Percentiles rank a stretch among this genome's conserved stretches.
Evolutionary conservation across 2,113 vertebrate species (phyloP).

Genomic region (Potamarius usumacintae): DNA sequence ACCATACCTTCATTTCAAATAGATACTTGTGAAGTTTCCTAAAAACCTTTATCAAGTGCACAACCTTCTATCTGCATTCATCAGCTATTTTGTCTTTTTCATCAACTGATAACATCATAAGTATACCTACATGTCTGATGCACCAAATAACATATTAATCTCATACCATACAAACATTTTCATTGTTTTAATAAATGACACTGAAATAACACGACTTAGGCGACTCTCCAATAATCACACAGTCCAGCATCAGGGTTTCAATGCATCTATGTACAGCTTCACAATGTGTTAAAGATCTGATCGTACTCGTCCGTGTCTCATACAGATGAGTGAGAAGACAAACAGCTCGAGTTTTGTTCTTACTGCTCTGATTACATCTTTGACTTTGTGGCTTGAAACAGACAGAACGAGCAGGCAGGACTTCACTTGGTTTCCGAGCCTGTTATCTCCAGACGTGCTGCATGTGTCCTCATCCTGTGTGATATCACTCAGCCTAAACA

Average conservation of each 20-base stretch:
- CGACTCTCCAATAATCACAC: background rate
- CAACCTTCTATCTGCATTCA: background rate
- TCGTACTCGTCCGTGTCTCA: constrained; percentile 20
- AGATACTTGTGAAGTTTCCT: background rate
- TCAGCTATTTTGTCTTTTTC: background rate
- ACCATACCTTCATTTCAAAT: background rate
- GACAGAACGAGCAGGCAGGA: constrained; percentile 6
- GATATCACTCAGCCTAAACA: background rate
- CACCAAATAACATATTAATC: background rate
- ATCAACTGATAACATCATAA: background rate
- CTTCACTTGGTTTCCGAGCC: constrained; percentile 31
- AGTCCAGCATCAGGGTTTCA: background rate
- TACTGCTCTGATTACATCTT: constrained; percentile 41
- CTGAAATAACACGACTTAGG: background rate
- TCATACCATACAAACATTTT: background rate
- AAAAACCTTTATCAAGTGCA: background rate
- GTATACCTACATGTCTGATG: background rate
- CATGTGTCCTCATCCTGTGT: background rate
- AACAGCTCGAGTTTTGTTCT: constrained; percentile 1
- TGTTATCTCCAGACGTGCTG: constrained; percentile 27
- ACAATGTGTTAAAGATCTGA: constrained; percentile 14
- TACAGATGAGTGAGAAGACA: constrained; percentile 36
- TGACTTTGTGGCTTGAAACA: constrained; percentile 37
- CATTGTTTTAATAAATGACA: background rate
- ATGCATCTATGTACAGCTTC: background rate